Evolutionary conservation across 2,888 invertebrate species (phyloP).

Genomic region (Melangyna quadrimaculata): DNA sequence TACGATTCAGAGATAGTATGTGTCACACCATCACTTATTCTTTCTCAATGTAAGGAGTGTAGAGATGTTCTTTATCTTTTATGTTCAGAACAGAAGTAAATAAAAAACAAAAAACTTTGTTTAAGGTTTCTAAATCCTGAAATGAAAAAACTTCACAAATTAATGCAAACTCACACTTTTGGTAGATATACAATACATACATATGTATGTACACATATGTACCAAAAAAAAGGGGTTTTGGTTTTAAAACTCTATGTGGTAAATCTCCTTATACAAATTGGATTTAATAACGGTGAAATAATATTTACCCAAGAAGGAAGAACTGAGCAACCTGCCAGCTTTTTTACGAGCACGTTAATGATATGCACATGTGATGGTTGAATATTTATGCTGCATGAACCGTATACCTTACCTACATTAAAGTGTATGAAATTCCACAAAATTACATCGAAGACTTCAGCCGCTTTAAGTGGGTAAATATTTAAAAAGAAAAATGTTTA

Average conservation of each 20-base stretch:
- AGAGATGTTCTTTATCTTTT: no score
- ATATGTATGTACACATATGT: no score
- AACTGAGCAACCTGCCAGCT: not conserved
- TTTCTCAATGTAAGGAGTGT: no score
- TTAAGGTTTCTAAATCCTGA: no score
- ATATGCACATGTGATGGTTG: slow-evolving; percentile 10
- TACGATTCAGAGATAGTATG: no score
- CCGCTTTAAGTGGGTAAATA: not conserved
- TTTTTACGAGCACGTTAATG: slow-evolving; percentile 18
- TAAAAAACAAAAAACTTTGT: no score
- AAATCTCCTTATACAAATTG: slow-evolving; percentile 35
- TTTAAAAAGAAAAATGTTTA: not conserved
- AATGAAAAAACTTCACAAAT: no score
- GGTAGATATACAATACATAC: no score
- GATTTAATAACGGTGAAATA: slow-evolving; percentile 43
- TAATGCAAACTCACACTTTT: no score
- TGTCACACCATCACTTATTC: no score
- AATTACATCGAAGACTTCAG: not conserved
- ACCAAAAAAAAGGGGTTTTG: not conserved
- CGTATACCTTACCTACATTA: no score
- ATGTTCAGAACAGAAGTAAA: no score
- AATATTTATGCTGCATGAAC: slow-evolving; percentile 7
- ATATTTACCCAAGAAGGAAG: slow-evolving; percentile 30
- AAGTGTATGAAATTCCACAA: not conserved
- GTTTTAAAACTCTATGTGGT: not conserved